Percentiles rank a stretch among this genome's conserved stretches.
These are phyloP conservation scores for Palythoa heliodiscus DNA, from an alignment of 92 coral and sea anemone species.

Conservation along the genomic window DNA sequence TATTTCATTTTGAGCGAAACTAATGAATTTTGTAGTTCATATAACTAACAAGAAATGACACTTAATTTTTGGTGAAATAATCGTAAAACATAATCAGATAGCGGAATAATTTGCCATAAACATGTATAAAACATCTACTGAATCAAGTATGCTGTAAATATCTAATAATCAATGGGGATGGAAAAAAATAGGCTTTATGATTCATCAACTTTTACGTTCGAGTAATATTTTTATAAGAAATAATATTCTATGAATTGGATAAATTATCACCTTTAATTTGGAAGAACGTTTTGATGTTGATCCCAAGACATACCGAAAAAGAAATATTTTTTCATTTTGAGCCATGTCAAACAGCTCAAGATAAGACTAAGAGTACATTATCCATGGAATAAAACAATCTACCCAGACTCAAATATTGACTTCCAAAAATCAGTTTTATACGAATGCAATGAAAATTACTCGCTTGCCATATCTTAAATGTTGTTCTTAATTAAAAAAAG, in stretches of 20 bases:
- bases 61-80: background rate
- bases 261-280: too few species aligned
- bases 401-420: too few species aligned
- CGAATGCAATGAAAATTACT: too few species aligned
- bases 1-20: background rate
- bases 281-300: too few species aligned
- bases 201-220: background rate
- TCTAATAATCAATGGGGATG: background rate
- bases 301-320: too few species aligned
- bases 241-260: background rate
- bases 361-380: too few species aligned
- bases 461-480: too few species aligned
- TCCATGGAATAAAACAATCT: too few species aligned
- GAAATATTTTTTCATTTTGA: too few species aligned
- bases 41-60: background rate
- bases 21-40: background rate
- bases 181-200: background rate
- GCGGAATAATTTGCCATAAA: background rate
- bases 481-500: too few species aligned
- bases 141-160: background rate
- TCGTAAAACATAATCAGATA: background rate
- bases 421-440: too few species aligned
- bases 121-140: background rate
- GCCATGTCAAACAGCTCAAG: too few species aligned
- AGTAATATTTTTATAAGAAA: background rate